These are phyloP conservation scores for Eristalinus aeneus DNA, from an alignment of 2,888 invertebrate genomes.

Conservation along the genomic window DNA sequence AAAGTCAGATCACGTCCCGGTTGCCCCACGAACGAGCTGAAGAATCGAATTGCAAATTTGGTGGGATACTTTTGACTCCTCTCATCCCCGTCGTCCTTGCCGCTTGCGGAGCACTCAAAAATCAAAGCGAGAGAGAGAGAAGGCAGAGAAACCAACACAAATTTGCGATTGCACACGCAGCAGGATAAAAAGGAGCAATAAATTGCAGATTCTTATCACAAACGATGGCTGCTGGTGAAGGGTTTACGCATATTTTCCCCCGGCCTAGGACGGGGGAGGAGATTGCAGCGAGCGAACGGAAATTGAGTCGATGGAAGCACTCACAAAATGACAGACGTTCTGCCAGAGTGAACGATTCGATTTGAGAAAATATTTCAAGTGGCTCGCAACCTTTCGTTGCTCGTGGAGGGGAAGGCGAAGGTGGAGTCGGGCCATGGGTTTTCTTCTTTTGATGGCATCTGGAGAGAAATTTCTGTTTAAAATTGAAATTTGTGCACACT, in stretches of 20 bases:
- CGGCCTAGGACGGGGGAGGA: neutral
- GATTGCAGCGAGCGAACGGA: slow-evolving; percentile 5
- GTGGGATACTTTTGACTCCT: slow-evolving; percentile 23
- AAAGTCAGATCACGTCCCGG: slow-evolving; percentile 69
- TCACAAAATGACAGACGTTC: neutral
- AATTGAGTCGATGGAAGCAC: neutral
- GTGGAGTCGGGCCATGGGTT: neutral
- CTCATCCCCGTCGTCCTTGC: neutral
- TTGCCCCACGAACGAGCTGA: slow-evolving; percentile 27
- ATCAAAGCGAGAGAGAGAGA: slow-evolving; percentile 17
- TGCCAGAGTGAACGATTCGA: neutral
- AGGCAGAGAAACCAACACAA: slow-evolving; percentile 37
- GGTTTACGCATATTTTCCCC: slow-evolving; percentile 47
- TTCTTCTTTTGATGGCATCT: neutral
- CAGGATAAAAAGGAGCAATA: slow-evolving; percentile 69
- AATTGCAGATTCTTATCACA: slow-evolving; percentile 71
- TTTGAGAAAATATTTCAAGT: neutral
- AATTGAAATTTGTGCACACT: neutral
- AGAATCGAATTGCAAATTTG: slow-evolving; percentile 70
- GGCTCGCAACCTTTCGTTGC: neutral
- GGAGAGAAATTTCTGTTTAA: neutral
- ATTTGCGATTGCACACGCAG: slow-evolving; percentile 64
- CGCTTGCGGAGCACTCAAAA: slow-evolving; percentile 32
- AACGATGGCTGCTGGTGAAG: slow-evolving; percentile 67
- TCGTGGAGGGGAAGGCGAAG: too few species aligned